These are phyloP conservation scores for Threskiornis aethiopicus DNA, from an alignment of 2,797 vertebrate genomes.

Conservation along the genomic window DNA sequence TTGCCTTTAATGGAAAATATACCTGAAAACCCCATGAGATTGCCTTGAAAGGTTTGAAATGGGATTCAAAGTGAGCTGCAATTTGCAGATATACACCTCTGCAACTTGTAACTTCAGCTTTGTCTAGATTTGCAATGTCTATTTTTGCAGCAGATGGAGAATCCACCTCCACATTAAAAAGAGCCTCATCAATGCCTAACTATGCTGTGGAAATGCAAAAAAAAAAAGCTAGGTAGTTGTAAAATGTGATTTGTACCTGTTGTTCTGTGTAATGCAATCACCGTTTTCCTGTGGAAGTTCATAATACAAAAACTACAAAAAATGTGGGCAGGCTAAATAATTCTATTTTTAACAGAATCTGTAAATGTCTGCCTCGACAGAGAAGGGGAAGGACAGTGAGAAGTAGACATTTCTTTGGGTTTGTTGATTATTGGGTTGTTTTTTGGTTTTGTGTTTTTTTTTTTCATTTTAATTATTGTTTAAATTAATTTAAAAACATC, in stretches of 20 bases:
- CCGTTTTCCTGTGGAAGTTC: neutral
- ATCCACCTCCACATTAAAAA: neutral
- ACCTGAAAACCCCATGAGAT: neutral
- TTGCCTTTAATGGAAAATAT: neutral
- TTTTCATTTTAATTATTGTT: neutral
- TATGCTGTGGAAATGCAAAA: neutral
- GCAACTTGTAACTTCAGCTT: neutral
- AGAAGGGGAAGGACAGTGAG: neutral
- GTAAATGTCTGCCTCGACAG: neutral
- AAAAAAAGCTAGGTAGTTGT: neutral
- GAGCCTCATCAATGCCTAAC: neutral
- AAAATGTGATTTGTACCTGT: neutral
- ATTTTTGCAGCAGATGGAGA: neutral
- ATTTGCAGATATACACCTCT: neutral
- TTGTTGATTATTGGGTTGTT: neutral
- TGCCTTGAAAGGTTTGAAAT: neutral
- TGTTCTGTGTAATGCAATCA: neutral
- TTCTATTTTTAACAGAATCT: neutral
- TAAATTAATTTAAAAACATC: neutral
- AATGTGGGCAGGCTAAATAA: neutral
- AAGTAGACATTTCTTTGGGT: neutral
- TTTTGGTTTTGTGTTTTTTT: neutral
- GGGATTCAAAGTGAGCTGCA: neutral
- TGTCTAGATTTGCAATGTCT: neutral
- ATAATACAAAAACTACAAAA: neutral